Evolutionary conservation across 2,797 vertebrate genomes (phyloP), one percentile per base, ranked within the genome.

Genomic region (Macrochelys suwanniensis): DNA sequence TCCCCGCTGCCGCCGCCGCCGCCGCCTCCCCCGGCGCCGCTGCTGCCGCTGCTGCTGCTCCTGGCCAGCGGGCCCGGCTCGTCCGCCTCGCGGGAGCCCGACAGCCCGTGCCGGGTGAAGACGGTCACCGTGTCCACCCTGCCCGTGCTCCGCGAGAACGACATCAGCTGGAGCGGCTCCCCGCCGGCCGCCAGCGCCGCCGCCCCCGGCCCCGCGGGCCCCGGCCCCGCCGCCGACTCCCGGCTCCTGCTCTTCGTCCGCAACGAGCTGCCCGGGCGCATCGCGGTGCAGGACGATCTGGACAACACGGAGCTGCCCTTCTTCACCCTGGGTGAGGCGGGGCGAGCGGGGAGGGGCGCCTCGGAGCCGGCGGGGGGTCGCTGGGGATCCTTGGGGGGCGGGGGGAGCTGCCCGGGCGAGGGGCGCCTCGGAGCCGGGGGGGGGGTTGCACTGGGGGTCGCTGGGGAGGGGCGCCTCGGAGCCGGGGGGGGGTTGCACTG

Each of bases 271-370:
- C 99, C 99, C 83, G 99, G 99, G 95, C 98, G 98, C 98, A 98
- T 99, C 95, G 99, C 99, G 78, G 99, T 99, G 90, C 99, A 99
- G 98, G 99, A 99, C 98, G 99, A 99, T 98, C 99, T 99, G 97
- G 99, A 99, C 98, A 99, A 99, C 98, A 99, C 99, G 7, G 99
- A 99, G 98, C 99, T 99, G 96, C 99, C 99, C 85, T 99, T 99
- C 99, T 99, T 99, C 98, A 99, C 99, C 47, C 99, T 99, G 95
- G 99, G 99, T 99, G 98, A 99, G 99, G 12, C 77, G 37, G 25
- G 91, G 84, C 53, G 53, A 9, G 47, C 9, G 47, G 7, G 9
- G 47, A 47, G 47, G 47, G 47, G 47, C 47, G 4, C 85, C 85
- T 2, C n/a, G 51, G 13, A 8, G n/a, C 2, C 50, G 23, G 5